phyloP scores from a whole-genome alignment of 2,797 vertebrate genomes.

The Euphonia xanthogaster region DNA sequence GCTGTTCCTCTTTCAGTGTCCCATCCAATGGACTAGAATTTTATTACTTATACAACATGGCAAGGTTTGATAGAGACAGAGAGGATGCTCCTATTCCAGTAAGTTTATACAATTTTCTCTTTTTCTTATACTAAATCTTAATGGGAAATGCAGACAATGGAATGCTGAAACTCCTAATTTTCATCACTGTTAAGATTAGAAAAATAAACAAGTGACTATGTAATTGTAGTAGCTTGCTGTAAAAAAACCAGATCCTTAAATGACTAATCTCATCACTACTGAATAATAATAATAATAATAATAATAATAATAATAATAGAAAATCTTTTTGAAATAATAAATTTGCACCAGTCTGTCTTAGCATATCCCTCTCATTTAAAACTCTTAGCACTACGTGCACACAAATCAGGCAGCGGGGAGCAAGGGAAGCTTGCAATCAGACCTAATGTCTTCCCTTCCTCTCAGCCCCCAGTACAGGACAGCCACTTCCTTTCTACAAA shows the following conservation, averaged over 20 bases:
- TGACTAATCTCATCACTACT: background rate
- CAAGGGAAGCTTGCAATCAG: slow-evolving; percentile 50
- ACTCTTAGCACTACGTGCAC: background rate
- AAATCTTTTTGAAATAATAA: background rate
- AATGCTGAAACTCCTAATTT: background rate
- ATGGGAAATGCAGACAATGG: background rate
- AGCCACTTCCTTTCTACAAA: slow-evolving; percentile 79
- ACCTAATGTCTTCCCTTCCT: slow-evolving; percentile 54
- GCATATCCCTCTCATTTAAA: background rate
- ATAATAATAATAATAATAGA: background rate
- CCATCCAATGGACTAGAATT: background rate
- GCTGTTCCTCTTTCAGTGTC: background rate
- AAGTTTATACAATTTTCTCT: background rate
- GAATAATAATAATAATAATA: background rate
- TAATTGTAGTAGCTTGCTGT: background rate
- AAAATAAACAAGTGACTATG: background rate
- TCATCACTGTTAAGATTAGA: background rate
- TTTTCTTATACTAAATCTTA: background rate
- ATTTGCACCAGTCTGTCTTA: background rate
- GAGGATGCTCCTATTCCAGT: background rate
- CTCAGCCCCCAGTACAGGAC: slow-evolving; percentile 58
- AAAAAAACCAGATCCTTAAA: background rate
- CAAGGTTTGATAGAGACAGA: background rate
- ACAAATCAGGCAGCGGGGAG: slow-evolving; percentile 29
- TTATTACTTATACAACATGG: background rate